Base-by-base conservation (phyloP, 1,140 invertebrate species). In the Hermetia illucens region DNA sequence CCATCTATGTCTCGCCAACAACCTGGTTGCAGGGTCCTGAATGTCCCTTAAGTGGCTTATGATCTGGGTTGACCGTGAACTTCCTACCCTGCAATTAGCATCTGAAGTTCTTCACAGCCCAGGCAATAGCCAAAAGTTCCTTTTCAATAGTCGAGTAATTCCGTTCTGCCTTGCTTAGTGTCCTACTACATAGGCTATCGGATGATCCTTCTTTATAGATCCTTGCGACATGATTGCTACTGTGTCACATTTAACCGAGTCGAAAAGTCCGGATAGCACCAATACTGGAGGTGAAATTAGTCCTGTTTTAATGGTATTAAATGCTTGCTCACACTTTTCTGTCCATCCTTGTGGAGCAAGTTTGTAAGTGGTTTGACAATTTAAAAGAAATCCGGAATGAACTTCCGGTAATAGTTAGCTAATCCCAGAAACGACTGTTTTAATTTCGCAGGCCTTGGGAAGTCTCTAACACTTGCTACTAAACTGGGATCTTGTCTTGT, bases 31-130 rank as follows among this genome's bases (percentile, higher is more conserved):
- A n/a, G n/a, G n/a, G n/a, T n/a, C n/a, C n/a, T n/a, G n/a, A n/a
- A n/a, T n/a, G n/a, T 8, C 34, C 34, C 66, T 38, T 48, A 29
- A 68, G 44, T 1, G 62, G 53, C 38, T 52, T 52, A 37, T 69
- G 49, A 40, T 56, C 53, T 2, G 49, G 49, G 1, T 44, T 5
- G 15, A 55, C 45, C 25, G 34, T 48, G 29, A 58, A 56, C 41
- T 51, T 47, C 15, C 27, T 36, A 13, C 54, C 54, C 15, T 39
- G 50, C 13, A 58, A 24, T 44, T 58, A 56, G 2, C 47, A 49
- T 15, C 53, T 27, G 33, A 65, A 66, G 36, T 62, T 42, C 41
- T 62, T 52, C 5, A 62, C 46, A 1, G 57, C 56, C 51, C 50
- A 57, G n/a, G 69, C 45, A 8, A 55, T 48, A 6, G 46, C 54